Conservation (phyloP, 1,140 invertebrate species). For the Bactericera cockerelli region DNA sequence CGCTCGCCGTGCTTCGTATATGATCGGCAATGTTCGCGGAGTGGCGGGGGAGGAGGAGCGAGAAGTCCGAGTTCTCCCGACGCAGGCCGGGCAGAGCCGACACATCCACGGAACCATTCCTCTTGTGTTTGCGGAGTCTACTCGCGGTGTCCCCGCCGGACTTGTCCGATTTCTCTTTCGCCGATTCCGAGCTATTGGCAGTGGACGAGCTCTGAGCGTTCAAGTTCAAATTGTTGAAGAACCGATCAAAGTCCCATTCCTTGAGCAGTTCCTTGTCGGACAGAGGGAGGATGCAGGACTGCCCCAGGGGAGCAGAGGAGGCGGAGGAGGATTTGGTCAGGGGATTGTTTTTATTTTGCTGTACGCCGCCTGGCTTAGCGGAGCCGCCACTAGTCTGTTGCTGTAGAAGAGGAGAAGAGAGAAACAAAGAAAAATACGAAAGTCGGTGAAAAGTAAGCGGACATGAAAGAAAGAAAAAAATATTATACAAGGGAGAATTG, state of each 20-base stretch:
- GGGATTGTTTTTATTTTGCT: no score
- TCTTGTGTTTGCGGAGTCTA: slow-evolving; percentile 16
- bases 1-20: background rate
- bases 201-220: slow-evolving; percentile 26
- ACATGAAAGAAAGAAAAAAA: no score
- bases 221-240: slow-evolving; percentile 48
- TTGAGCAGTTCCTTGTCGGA: slow-evolving; percentile 41
- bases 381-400: no score
- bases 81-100: slow-evolving; percentile 47
- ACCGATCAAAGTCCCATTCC: slow-evolving; percentile 68
- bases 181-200: no score
- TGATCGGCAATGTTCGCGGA: background rate
- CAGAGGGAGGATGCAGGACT: background rate
- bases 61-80: slow-evolving; percentile 64
- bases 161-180: slow-evolving; percentile 10
- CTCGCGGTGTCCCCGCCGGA: slow-evolving; percentile 11
- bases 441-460: no score
- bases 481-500: no score
- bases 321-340: no score
- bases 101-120: slow-evolving; percentile 22
- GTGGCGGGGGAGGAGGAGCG: slow-evolving; percentile 26
- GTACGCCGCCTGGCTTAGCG: no score
- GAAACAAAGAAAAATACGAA: no score
- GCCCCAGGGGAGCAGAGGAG: no score
- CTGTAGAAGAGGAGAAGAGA: no score